Base-by-base conservation (phyloP, 2,888 invertebrate species). In the Phortica okadai region DNA sequence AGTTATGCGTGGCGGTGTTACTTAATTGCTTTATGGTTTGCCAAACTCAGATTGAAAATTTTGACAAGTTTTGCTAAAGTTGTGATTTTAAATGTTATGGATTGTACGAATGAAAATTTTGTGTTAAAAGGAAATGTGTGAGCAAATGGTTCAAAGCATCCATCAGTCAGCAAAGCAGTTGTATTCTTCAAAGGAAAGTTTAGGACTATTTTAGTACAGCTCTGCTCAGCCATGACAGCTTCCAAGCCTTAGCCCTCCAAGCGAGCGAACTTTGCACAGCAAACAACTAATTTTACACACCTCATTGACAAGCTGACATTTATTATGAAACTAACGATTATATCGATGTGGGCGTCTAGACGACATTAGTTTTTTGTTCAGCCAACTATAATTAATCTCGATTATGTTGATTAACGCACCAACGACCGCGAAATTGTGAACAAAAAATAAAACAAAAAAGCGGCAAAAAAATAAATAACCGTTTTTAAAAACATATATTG, bases 391-490 rank as follows among this genome's bases (percentile, higher is more conserved):
- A 70, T 50, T 70, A 70, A 79, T 78, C 70, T 66, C 62, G 67
- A 75, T 73, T 75, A 83, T 81, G 79, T 80, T 88, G 84, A 87
- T 84, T 84, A 86, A 77, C 82, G 78, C 82, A 76, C 76, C 78
- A 69, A 67, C 76, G 42, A 67, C n/a, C 42, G 6, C 11, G 42
- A 42, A 44, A 42, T 21, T 6, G 8, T 50, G 50, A 50, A 50
- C 50, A 67, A 67, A 42, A 70, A 45, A 76, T 8, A 10, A 56
- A 45, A 76, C 8, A 10, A 56, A 25, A 16, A 75, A 54, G 8
- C 14, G 10, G 74, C 73, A 74, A 70, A 62, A 73, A 74, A 45
- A 74, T 11, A 14, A 56, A 25, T 33, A 75, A 62, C 0, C 14
- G 10, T 50, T 33, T 33, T 33, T 33, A 33, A 33, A 33, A 33